Conservation (phyloP, 92 coral and sea anemone genomes). For the Zoanthus sociatus region DNA sequence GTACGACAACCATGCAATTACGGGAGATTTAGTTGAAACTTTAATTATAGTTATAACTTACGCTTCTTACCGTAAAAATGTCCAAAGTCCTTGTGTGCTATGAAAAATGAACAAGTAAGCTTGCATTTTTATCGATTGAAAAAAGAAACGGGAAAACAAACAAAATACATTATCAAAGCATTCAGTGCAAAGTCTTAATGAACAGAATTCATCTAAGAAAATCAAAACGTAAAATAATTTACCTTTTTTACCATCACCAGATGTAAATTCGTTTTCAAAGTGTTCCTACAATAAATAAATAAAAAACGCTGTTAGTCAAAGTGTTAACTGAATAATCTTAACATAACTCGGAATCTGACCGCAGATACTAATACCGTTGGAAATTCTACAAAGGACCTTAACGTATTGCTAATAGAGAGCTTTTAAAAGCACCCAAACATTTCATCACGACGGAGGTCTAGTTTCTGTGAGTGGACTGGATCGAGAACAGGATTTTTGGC, state of each 20-base stretch:
- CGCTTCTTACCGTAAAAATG: slow-evolving; percentile 92
- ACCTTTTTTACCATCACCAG: slow-evolving; percentile 99
- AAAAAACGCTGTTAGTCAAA: not conserved
- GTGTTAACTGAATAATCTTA: too few species aligned
- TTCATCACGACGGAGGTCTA: too few species aligned
- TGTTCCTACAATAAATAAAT: slow-evolving; percentile 63
- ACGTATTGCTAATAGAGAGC: too few species aligned
- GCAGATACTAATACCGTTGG: too few species aligned
- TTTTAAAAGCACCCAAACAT: too few species aligned
- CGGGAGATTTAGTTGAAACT: not conserved
- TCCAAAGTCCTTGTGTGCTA: slow-evolving; percentile 98
- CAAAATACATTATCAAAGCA: not conserved
- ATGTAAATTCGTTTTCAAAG: slow-evolving; percentile 95
- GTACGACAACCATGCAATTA: not conserved
- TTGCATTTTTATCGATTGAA: not conserved
- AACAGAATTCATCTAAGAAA: not conserved
- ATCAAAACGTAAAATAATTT: not conserved
- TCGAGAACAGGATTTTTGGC: too few species aligned
- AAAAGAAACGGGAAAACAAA: not conserved
- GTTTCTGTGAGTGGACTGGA: too few species aligned
- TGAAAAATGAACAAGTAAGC: not conserved
- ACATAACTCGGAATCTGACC: too few species aligned
- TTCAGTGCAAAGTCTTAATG: not conserved
- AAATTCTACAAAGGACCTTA: too few species aligned
- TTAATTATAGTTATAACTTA: not conserved